Conservation (phyloP, 2,797 vertebrate genomes). For the Rhinoraja longicauda region DNA sequence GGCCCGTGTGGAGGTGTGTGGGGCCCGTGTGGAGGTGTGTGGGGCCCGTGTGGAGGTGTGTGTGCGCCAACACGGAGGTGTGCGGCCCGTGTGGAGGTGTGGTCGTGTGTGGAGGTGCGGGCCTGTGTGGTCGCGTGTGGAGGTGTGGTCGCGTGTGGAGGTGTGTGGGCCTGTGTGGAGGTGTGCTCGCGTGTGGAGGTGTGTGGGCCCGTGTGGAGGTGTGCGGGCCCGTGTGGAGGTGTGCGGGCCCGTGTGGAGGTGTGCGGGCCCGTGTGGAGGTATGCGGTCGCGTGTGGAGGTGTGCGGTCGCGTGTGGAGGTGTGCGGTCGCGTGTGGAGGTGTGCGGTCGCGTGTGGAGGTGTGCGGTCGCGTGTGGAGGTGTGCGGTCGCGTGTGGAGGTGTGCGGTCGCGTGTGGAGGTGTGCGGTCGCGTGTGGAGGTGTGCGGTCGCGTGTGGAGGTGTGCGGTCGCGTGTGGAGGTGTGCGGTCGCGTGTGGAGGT, state of each 20-base stretch:
- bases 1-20: too few species aligned
- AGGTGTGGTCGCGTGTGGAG: conserved; percentile 43
- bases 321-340: too few species aligned
- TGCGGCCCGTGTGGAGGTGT: neutral
- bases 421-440: too few species aligned
- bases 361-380: neutral
- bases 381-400: neutral
- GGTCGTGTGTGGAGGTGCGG: neutral
- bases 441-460: neutral
- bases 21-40: too few species aligned
- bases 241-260: too few species aligned
- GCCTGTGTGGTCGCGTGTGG: conserved; percentile 34
- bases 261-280: too few species aligned
- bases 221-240: conserved; percentile 50
- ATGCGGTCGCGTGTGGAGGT: neutral
- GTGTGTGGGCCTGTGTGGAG: neutral
- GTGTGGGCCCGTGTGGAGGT: conserved; percentile 42
- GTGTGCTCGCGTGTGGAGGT: conserved; percentile 40
- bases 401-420: neutral
- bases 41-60: too few species aligned
- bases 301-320: neutral
- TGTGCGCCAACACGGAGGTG: too few species aligned
- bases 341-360: too few species aligned
- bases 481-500: conserved; percentile 34
- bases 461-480: conserved; percentile 39